Evolutionary conservation across 2,888 invertebrate species (phyloP).

Genomic region (Spodoptera picta): DNA sequence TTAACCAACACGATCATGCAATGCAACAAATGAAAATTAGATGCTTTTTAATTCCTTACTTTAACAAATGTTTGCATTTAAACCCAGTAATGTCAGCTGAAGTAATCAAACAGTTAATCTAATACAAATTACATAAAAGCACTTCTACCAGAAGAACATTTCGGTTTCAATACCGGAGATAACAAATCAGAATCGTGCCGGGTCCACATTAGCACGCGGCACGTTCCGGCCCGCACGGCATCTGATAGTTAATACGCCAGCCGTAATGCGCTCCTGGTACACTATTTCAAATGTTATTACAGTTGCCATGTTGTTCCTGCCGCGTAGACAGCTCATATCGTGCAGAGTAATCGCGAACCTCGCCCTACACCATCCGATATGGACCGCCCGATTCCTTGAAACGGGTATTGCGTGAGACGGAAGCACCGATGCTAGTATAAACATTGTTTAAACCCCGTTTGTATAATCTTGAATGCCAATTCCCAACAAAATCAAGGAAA

Average conservation of each 20-base stretch:
- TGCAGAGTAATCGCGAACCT: conserved; percentile 68
- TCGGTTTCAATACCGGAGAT: conserved; percentile 66
- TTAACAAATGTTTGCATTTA: too few species aligned
- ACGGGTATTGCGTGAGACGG: conserved; percentile 65
- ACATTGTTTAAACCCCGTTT: conserved; percentile 45
- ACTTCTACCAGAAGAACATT: conserved; percentile 46
- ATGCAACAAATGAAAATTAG: background rate
- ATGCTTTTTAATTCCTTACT: background rate
- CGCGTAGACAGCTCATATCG: conserved; percentile 73
- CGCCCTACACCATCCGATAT: conserved; percentile 65
- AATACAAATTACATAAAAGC: conserved; percentile 48
- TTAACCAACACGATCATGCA: too few species aligned
- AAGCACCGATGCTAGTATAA: conserved; percentile 54
- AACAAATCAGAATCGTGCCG: conserved; percentile 85
- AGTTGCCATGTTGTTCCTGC: conserved; percentile 68
- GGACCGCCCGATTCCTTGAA: conserved; percentile 54
- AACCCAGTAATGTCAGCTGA: conserved; percentile 8
- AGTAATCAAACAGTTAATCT: conserved; percentile 39
- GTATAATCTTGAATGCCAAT: conserved; percentile 36
- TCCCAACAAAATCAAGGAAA: conserved; percentile 58
- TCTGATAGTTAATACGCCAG: conserved; percentile 77
- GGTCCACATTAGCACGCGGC: conserved; percentile 82
- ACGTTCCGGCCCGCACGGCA: conserved; percentile 79
- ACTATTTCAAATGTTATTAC: conserved; percentile 80
- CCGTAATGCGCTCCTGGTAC: conserved; percentile 70